Conservation (phyloP, 1,140 invertebrate species). For the Scaptomyza graminum region DNA sequence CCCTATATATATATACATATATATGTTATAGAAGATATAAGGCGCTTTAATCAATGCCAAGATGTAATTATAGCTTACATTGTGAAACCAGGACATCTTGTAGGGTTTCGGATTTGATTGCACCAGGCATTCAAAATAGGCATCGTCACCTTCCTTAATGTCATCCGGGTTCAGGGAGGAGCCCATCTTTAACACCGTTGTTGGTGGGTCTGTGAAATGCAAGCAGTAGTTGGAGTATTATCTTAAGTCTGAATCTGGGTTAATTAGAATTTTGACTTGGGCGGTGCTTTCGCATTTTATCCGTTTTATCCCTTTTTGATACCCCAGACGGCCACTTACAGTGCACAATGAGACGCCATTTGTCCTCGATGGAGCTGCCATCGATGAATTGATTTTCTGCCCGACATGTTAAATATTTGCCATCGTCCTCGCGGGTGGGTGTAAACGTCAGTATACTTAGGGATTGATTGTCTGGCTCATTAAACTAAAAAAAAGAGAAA, state of each 20-base stretch:
- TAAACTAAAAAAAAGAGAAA: slow-evolving; percentile 86
- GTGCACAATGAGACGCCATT: slow-evolving; percentile 90
- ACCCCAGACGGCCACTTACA: slow-evolving; percentile 86
- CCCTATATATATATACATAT: slow-evolving; percentile 86
- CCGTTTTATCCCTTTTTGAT: background rate
- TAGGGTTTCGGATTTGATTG: slow-evolving; percentile 92
- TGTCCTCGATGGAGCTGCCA: slow-evolving; percentile 92
- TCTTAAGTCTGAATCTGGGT: background rate
- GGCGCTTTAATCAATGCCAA: slow-evolving; percentile 12
- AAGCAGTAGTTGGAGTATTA: slow-evolving; percentile 2
- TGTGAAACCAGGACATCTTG: slow-evolving; percentile 93
- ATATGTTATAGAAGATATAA: no score
- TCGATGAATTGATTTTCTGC: slow-evolving; percentile 93
- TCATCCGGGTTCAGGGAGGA: slow-evolving; percentile 90
- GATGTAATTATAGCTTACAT: slow-evolving; percentile 87
- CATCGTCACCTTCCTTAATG: slow-evolving; percentile 93
- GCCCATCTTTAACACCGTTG: slow-evolving; percentile 90
- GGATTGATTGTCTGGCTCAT: slow-evolving; percentile 92
- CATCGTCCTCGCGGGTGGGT: slow-evolving; percentile 92
- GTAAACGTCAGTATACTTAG: slow-evolving; percentile 92
- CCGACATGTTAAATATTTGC: slow-evolving; percentile 93
- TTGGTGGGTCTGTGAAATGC: slow-evolving; percentile 88
- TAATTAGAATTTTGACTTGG: slow-evolving; percentile 51
- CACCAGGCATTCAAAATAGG: slow-evolving; percentile 92
- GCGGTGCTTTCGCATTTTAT: background rate